Conservation (phyloP, 2,888 invertebrate genomes). For the Taenaris catops region DNA sequence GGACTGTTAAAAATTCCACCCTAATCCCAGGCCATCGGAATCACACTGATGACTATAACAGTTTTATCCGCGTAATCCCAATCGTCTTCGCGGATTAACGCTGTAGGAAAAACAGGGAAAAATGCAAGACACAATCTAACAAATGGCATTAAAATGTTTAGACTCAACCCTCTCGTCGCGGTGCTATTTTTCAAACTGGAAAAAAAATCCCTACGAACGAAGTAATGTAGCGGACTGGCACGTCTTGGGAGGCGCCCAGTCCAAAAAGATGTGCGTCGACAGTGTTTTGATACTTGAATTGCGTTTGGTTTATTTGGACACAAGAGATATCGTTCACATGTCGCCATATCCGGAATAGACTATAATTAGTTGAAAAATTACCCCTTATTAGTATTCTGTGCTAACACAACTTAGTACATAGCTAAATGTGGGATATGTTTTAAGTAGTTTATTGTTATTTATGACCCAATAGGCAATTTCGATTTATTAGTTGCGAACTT, state of each 20-base stretch:
- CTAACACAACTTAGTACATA: too few species aligned
- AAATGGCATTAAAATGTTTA: conserved; percentile 80
- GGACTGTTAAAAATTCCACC: conserved; percentile 65
- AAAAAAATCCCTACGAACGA: conserved; percentile 66
- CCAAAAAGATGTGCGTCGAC: conserved; percentile 29
- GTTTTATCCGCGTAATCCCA: conserved; percentile 70
- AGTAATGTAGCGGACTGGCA: conserved; percentile 75
- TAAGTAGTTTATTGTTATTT: too few species aligned
- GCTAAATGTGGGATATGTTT: too few species aligned
- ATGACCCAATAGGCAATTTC: conserved; percentile 27
- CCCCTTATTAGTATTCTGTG: too few species aligned
- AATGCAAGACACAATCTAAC: conserved; percentile 79
- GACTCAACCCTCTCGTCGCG: conserved; percentile 67
- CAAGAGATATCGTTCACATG: too few species aligned
- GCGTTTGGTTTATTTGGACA: too few species aligned
- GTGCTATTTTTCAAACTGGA: conserved; percentile 77
- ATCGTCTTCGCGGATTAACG: conserved; percentile 75
- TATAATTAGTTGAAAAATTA: too few species aligned
- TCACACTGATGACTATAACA: conserved; percentile 73
- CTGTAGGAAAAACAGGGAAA: conserved; percentile 57
- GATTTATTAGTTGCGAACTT: conserved; percentile 28
- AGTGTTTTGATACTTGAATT: conserved; percentile 51
- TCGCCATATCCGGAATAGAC: too few species aligned
- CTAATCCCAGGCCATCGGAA: conserved; percentile 65
- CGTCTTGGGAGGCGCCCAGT: conserved; percentile 69